These are phyloP conservation scores for Synergus umbraculus DNA, from an alignment of 2,888 invertebrate species.

Conservation along the genomic window DNA sequence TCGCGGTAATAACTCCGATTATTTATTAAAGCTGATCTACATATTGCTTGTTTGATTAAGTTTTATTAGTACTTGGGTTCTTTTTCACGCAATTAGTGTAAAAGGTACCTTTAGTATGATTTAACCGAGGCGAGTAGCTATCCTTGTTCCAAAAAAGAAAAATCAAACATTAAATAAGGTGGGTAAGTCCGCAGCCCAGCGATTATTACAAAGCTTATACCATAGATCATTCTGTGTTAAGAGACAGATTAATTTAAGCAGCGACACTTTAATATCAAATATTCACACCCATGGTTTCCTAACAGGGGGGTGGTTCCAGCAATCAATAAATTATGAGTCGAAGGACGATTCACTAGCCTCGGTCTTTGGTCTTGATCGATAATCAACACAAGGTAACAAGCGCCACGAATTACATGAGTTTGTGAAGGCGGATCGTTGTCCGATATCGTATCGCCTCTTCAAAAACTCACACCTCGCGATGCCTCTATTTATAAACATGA, in stretches of 20 bases:
- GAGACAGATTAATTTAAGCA: neutral
- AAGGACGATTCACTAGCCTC: slow-evolving; percentile 40
- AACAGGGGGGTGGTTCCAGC: neutral
- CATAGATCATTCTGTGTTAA: neutral
- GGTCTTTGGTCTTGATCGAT: neutral
- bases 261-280: neutral
- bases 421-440: neutral
- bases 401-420: neutral
- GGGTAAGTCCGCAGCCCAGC: neutral
- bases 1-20: too few relatives aligned
- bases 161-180: neutral
- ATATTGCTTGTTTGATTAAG: too few relatives aligned
- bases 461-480: neutral
- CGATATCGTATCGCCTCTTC: neutral
- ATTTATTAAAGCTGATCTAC: too few relatives aligned
- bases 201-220: neutral
- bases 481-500: slow-evolving; percentile 27
- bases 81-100: too few relatives aligned
- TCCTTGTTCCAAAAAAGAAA: neutral
- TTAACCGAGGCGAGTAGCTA: neutral
- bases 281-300: neutral
- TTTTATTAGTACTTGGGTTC: too few relatives aligned
- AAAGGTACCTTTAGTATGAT: neutral
- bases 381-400: neutral
- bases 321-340: slow-evolving; percentile 40